phyloP scores from a whole-genome alignment of 23 tunicate genomes.

The Styela clava region DNA sequence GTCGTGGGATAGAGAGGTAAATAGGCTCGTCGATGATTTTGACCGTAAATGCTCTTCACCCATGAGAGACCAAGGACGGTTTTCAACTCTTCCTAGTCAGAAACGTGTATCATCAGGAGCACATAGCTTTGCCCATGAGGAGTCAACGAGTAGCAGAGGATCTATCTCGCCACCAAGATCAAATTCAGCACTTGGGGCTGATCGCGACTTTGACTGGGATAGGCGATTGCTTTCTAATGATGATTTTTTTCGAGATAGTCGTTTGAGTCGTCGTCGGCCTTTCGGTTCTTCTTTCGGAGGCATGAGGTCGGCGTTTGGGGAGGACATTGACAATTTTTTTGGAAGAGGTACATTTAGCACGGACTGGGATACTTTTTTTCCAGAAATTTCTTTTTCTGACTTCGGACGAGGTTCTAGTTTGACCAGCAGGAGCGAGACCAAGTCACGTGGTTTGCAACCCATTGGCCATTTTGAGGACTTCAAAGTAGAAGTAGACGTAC shows the following conservation, averaged over 20 bases:
- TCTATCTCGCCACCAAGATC: conserved; percentile 9
- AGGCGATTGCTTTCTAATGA: not conserved
- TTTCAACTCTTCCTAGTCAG: not conserved
- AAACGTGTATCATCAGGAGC: conserved; percentile 12
- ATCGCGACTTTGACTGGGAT: conserved; percentile 26
- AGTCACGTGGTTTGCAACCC: not conserved
- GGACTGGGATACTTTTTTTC: conserved; percentile 33
- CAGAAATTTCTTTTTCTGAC: conserved; percentile 26
- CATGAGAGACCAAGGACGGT: not conserved
- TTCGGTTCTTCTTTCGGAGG: conserved; percentile 12
- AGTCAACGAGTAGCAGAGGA: conserved; percentile 2
- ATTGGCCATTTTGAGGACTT: not conserved
- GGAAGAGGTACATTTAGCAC: conserved; percentile 19
- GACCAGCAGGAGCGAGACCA: not conserved
- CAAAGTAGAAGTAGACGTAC: conserved; percentile 25
- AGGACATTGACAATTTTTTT: conserved; percentile 20
- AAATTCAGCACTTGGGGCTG: conserved; percentile 1
- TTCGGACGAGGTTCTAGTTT: conserved; percentile 5
- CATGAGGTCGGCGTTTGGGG: conserved; percentile 18
- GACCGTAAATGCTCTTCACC: conserved; percentile 11
- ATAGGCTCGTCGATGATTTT: conserved; percentile 15
- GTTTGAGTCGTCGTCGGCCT: conserved; percentile 5
- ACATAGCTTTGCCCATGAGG: conserved; percentile 14
- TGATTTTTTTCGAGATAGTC: conserved; percentile 21
- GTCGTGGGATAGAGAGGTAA: conserved; percentile 16